Evolutionary conservation across 30 jellyfish, hydroid and myxozoan genomes (phyloP).

Genomic region (Pelagia noctiluca): DNA sequence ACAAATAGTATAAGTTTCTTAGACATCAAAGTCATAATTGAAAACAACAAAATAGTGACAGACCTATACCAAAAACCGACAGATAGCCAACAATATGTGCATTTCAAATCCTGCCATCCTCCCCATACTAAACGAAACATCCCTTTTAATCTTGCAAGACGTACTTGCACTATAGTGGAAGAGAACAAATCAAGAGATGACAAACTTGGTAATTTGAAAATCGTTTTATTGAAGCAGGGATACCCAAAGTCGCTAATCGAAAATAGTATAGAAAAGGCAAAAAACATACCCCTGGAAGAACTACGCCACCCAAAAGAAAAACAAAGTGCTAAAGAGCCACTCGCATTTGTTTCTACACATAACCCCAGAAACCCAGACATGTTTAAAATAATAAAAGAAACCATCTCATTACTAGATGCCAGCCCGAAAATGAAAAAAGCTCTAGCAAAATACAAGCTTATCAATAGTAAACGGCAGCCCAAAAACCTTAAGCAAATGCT

Average conservation of each 20-base stretch:
- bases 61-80: conserved; percentile 39
- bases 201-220: not conserved
- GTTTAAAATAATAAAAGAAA: not conserved
- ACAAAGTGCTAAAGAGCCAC: not conserved
- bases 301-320: not conserved
- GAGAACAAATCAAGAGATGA: not conserved
- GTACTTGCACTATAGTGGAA: conserved; percentile 1
- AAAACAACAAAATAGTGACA: conserved; percentile 14
- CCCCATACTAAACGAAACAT: conserved; percentile 31
- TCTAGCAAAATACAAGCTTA: not conserved
- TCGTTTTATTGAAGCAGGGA: not conserved
- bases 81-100: conserved; percentile 46
- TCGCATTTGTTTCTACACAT: not conserved
- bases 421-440: conserved; percentile 23
- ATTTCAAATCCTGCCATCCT: conserved; percentile 29
- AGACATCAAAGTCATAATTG: conserved; percentile 3
- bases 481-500: not conserved
- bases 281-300: not conserved
- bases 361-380: conserved; percentile 8
- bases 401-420: not conserved
- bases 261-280: not conserved
- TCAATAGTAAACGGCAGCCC: not conserved
- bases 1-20: not conserved
- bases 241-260: not conserved
- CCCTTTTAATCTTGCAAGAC: conserved; percentile 34